A percentile compares a stretch with the other conserved stretches of the same genome.
Evolutionary conservation across 2,113 vertebrate species (phyloP).

Genomic region (Pseudorasbora parva): DNA sequence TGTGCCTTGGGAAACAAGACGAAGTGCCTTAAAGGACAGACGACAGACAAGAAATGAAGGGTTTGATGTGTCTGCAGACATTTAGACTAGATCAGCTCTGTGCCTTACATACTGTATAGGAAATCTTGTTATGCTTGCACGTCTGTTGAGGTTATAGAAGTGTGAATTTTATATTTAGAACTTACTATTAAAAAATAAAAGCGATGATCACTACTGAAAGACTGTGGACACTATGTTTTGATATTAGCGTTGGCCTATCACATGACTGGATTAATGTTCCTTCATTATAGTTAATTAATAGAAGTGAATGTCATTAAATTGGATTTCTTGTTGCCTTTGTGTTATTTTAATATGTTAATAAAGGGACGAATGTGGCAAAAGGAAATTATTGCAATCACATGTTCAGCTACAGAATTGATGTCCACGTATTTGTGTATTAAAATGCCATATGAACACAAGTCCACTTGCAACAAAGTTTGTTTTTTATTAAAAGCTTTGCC

Average conservation of each 20-base stretch:
- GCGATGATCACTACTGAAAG: constrained; percentile 1
- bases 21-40: neutral
- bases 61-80: too few relatives aligned
- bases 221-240: neutral
- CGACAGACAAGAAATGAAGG: neutral
- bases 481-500: neutral
- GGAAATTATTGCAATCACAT: neutral
- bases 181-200: neutral
- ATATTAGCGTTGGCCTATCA: neutral
- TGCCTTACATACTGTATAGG: constrained; percentile 6
- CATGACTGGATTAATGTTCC: neutral
- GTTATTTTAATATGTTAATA: neutral
- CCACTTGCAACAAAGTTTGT: neutral
- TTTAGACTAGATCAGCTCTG: neutral
- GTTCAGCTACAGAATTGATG: neutral
- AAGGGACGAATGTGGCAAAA: neutral
- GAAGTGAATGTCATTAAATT: neutral
- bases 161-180: neutral
- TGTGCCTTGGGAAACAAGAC: neutral
- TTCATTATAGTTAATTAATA: neutral
- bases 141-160: neutral
- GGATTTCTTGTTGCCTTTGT: neutral
- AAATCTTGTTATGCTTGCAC: too few relatives aligned
- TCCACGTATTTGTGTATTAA: constrained; percentile 1
- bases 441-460: neutral